phyloP scores from a whole-genome alignment of 1,140 invertebrate species.

The Hirudo medicinalis region DNA sequence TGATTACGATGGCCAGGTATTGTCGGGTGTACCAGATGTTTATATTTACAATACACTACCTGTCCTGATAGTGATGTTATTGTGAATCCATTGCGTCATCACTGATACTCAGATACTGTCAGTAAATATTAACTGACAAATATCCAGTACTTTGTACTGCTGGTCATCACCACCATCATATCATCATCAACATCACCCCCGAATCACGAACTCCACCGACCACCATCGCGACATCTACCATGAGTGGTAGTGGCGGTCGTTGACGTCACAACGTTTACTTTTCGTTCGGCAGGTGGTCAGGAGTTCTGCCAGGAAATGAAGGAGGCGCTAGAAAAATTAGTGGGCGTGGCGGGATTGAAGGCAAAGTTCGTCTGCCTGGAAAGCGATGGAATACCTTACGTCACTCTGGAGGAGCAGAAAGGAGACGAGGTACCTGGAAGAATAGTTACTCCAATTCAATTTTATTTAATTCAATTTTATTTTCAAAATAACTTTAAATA shows the following conservation, averaged over 20 bases:
- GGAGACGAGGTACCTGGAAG: constrained; percentile 50
- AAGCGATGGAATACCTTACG: constrained; percentile 57
- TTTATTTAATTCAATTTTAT: not conserved
- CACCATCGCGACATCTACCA: too few relatives aligned
- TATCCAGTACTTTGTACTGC: not conserved
- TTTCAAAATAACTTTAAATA: not conserved
- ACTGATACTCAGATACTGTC: not conserved
- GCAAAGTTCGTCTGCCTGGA: constrained; percentile 71
- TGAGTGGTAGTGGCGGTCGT: too few relatives aligned
- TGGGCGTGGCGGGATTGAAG: constrained; percentile 63
- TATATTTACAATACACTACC: not conserved
- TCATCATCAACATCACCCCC: too few relatives aligned
- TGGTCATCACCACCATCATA: not conserved
- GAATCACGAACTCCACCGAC: too few relatives aligned
- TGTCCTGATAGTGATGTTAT: too few relatives aligned
- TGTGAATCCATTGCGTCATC: too few relatives aligned
- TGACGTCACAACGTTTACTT: too few relatives aligned
- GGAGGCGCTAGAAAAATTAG: constrained; percentile 59
- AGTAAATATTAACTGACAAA: not conserved
- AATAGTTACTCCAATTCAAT: not conserved
- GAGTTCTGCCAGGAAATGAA: constrained; percentile 53
- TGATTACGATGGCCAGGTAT: not conserved
- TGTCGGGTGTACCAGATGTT: not conserved
- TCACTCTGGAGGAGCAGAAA: constrained; percentile 60
- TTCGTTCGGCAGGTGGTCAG: constrained; percentile 29